Evolutionary conservation across 2,113 vertebrate genomes (phyloP).

Genomic region (Hippocampus abdominalis): DNA sequence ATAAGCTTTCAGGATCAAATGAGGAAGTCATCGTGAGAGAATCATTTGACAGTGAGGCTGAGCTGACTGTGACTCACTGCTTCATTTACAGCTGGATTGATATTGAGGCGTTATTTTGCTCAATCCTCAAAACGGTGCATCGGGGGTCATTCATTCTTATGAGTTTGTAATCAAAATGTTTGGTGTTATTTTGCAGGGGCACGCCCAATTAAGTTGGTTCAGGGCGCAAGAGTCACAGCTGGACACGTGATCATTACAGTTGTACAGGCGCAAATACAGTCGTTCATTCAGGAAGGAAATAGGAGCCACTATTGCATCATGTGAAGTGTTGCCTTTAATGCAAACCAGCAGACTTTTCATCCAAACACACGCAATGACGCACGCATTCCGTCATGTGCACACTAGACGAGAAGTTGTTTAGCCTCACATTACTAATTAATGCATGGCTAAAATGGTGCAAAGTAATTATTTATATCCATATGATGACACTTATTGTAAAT

Average conservation of each 20-base stretch:
- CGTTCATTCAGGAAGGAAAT: not conserved
- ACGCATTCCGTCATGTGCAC: conserved; percentile 1
- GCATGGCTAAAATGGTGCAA: conserved; percentile 14
- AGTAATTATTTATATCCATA: conserved; percentile 23
- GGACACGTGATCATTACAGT: conserved; percentile 4
- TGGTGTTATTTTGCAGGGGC: not conserved
- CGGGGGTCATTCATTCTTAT: not conserved
- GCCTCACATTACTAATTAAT: conserved; percentile 1
- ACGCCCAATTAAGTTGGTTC: conserved; percentile 9
- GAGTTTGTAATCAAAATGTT: conserved; percentile 6
- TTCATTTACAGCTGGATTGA: conserved; percentile 9
- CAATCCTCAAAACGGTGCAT: not conserved
- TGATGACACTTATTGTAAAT: conserved; percentile 1
- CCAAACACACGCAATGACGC: not conserved
- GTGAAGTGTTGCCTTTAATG: conserved; percentile 3
- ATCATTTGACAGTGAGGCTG: conserved; percentile 32
- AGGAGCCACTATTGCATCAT: not conserved
- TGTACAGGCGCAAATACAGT: not conserved
- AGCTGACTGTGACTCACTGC: conserved; percentile 26
- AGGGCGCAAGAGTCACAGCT: not conserved
- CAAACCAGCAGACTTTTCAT: not conserved
- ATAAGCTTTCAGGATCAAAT: conserved; percentile 31
- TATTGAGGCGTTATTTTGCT: conserved; percentile 5
- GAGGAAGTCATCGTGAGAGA: conserved; percentile 12
- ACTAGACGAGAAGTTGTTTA: not conserved